Evolutionary conservation across 2,888 invertebrate genomes (phyloP).

Genomic region (Mimumesa dahlbomi): DNA sequence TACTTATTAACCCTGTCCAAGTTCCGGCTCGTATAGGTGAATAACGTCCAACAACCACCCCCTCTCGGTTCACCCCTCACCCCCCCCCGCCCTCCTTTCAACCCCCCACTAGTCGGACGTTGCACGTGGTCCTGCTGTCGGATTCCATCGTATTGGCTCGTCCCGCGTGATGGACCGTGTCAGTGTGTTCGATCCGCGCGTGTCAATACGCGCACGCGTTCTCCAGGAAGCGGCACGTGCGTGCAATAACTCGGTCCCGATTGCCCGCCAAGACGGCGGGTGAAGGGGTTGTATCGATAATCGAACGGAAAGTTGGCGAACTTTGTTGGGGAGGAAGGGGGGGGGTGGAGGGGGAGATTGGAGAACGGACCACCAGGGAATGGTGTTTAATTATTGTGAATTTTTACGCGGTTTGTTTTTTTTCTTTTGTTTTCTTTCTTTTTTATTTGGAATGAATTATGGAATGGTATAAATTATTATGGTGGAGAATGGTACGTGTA

Average conservation of each 20-base stretch:
- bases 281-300: background rate
- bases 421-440: too few relatives aligned
- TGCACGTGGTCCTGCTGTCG: conserved; percentile 47
- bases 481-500: too few relatives aligned
- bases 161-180: conserved; percentile 53
- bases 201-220: conserved; percentile 68
- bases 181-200: conserved; percentile 63
- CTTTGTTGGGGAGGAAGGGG: background rate
- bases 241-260: conserved; percentile 23
- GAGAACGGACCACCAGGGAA: too few relatives aligned
- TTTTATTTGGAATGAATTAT: too few relatives aligned
- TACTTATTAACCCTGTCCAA: conserved; percentile 63
- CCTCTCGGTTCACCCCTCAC: too few relatives aligned
- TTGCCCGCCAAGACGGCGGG: conserved; percentile 33
- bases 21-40: conserved; percentile 49
- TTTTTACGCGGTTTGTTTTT: too few relatives aligned
- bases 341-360: background rate
- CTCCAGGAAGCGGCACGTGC: conserved; percentile 56
- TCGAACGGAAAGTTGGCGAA: background rate
- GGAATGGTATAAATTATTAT: too few relatives aligned
- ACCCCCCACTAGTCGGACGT: conserved; percentile 11
- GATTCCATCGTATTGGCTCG: conserved; percentile 57
- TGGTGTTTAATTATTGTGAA: too few relatives aligned
- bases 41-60: too few relatives aligned
- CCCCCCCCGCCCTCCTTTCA: background rate